Percentiles rank a stretch among this genome's conserved stretches.
These are phyloP conservation scores for Saxidomus purpurata DNA, from an alignment of 1,140 invertebrate species.

Conservation along the genomic window DNA sequence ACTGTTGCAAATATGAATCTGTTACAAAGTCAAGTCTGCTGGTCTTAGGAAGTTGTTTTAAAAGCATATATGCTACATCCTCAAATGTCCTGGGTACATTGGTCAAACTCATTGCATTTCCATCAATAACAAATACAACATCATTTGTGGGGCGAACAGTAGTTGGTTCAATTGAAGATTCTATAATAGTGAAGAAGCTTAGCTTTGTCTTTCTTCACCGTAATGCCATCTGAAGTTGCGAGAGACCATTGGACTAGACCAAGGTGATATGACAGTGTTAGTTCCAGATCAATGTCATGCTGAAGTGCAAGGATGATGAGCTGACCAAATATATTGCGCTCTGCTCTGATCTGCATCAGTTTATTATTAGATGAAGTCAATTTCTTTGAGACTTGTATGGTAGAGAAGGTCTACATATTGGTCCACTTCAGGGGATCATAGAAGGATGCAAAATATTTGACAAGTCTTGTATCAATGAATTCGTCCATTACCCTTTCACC, in stretches of 20 bases:
- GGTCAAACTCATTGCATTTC: background rate
- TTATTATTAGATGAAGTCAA: background rate
- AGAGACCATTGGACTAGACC: conserved; percentile 51
- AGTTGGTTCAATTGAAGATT: conserved; percentile 13
- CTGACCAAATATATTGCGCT: conserved; percentile 57
- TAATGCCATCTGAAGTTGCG: conserved; percentile 57
- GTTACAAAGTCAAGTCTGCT: conserved; percentile 30
- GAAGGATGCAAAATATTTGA: background rate
- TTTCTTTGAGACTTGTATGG: background rate
- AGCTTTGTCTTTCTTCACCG: conserved; percentile 50
- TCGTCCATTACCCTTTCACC: background rate
- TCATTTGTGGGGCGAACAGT: background rate
- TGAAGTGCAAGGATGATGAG: conserved; percentile 36
- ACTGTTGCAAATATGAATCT: background rate
- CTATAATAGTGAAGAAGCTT: conserved; percentile 41
- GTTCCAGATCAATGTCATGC: conserved; percentile 32
- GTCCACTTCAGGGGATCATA: background rate
- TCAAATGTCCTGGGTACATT: background rate
- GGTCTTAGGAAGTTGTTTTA: background rate
- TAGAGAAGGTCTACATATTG: conserved; percentile 7
- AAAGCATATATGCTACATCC: background rate
- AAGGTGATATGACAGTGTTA: conserved; percentile 22
- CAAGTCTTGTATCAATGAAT: background rate
- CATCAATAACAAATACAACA: background rate
- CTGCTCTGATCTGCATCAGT: background rate